Evolutionary conservation across 2,888 invertebrate species (phyloP).

Genomic region (Hecatera dysodea): DNA sequence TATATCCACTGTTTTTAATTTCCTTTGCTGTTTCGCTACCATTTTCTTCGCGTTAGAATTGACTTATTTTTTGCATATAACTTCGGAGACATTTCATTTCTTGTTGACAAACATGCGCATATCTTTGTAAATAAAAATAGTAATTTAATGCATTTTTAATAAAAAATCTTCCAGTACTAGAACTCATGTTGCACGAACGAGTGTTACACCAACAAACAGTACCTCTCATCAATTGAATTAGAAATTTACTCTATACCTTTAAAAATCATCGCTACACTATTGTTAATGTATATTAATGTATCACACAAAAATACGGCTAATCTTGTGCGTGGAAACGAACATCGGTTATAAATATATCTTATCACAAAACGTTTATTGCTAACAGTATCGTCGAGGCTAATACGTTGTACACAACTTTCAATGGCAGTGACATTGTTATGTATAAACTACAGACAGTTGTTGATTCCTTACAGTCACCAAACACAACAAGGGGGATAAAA

Average conservation of each 20-base stretch:
- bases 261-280: slow-evolving; percentile 58
- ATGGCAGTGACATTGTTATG: slow-evolving; percentile 74
- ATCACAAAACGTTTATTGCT: slow-evolving; percentile 89
- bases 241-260: slow-evolving; percentile 54
- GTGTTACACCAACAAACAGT: slow-evolving; percentile 43
- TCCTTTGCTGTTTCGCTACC: no score
- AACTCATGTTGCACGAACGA: slow-evolving; percentile 35
- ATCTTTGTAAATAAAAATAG: slow-evolving; percentile 29
- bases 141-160: slow-evolving; percentile 18
- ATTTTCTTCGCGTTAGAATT: not conserved
- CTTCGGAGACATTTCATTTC: slow-evolving; percentile 12
- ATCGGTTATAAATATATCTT: slow-evolving; percentile 74
- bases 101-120: slow-evolving; percentile 31
- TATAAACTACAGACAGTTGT: slow-evolving; percentile 77
- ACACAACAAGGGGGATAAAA: slow-evolving; percentile 71
- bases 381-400: slow-evolving; percentile 78
- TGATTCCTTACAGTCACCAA: slow-evolving; percentile 77
- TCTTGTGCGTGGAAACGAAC: slow-evolving; percentile 82
- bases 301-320: slow-evolving; percentile 67
- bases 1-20: not conserved
- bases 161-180: slow-evolving; percentile 23
- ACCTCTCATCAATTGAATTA: slow-evolving; percentile 53
- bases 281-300: slow-evolving; percentile 64
- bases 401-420: slow-evolving; percentile 56
- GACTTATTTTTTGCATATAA: slow-evolving; percentile 1